Percentiles rank a stretch among this genome's conserved stretches.
phyloP scores from a whole-genome alignment of 2,888 invertebrate genomes.

The Lochmaea capreae region DNA sequence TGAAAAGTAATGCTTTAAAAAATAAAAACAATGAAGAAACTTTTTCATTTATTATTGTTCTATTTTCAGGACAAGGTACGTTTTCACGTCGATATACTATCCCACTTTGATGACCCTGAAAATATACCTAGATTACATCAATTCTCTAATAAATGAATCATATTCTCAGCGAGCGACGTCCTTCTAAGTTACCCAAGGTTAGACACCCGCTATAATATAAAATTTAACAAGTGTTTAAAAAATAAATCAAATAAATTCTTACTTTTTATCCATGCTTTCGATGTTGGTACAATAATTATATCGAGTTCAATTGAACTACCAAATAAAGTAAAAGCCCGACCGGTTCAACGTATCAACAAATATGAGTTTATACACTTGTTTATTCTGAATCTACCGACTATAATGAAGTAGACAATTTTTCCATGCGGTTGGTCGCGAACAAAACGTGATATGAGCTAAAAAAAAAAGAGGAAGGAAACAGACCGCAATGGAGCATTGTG shows the following conservation, averaged over 20 bases:
- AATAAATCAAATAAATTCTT: neutral
- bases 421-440: conserved; percentile 5
- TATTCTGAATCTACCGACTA: neutral
- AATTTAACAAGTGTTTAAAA: neutral
- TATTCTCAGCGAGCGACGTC: neutral
- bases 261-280: neutral
- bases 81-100: neutral
- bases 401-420: conserved; percentile 5
- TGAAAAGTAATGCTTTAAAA: neutral
- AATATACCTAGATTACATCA: neutral
- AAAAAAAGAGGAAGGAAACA: conserved; percentile 15
- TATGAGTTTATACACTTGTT: neutral
- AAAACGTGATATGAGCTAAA: conserved; percentile 12
- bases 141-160: neutral
- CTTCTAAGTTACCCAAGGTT: neutral
- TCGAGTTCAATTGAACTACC: neutral
- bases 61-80: too few relatives aligned
- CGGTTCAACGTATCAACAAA: neutral
- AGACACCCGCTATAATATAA: neutral
- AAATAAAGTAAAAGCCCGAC: neutral
- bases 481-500: conserved; percentile 11
- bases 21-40: too few relatives aligned
- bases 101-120: neutral
- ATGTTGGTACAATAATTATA: too few relatives aligned
- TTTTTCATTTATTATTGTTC: too few relatives aligned